phyloP scores from a whole-genome alignment of 2,797 vertebrate genomes.

The Tamandua tetradactyla region DNA sequence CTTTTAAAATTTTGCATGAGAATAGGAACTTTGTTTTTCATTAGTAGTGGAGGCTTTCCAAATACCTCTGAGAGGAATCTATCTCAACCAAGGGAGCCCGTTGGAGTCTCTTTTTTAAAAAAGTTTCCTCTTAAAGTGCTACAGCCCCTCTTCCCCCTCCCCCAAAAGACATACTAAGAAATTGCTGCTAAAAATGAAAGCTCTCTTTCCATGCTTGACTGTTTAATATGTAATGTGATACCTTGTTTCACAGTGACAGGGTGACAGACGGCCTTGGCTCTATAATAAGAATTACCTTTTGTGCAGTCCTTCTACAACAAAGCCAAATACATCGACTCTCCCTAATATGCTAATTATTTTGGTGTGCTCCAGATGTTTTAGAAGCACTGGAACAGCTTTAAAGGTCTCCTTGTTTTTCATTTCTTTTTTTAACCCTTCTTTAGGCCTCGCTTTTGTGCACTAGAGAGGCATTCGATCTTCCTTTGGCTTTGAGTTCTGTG shows the following conservation, averaged over 20 bases:
- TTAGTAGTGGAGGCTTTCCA: slow-evolving; percentile 42
- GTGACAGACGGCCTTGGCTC: slow-evolving; percentile 84
- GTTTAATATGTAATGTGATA: slow-evolving; percentile 87
- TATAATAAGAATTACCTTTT: slow-evolving; percentile 85
- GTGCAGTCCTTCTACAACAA: slow-evolving; percentile 78
- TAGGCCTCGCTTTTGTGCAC: slow-evolving; percentile 42
- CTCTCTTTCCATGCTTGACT: slow-evolving; percentile 81
- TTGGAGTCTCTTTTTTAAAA: not conserved
- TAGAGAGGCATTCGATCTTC: not conserved
- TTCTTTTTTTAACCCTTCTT: slow-evolving; percentile 56
- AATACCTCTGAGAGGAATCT: slow-evolving; percentile 22
- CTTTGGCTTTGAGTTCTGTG: not conserved
- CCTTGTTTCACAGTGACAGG: slow-evolving; percentile 84
- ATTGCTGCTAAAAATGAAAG: slow-evolving; percentile 78
- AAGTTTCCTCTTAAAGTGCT: slow-evolving; percentile 10
- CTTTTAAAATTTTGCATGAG: slow-evolving; percentile 25
- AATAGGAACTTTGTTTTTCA: slow-evolving; percentile 18
- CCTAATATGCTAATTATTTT: slow-evolving; percentile 78
- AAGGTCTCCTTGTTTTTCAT: slow-evolving; percentile 56
- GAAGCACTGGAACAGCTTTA: slow-evolving; percentile 66
- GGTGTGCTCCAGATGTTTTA: slow-evolving; percentile 82
- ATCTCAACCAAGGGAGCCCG: not conserved
- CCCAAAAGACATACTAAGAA: slow-evolving; percentile 12
- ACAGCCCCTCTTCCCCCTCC: not conserved
- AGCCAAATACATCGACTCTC: slow-evolving; percentile 78